A percentile compares a stretch with the other conserved stretches of the same genome.
phyloP scores from a whole-genome alignment of 2,888 invertebrate genomes.

The Diplazon laetatorius region DNA sequence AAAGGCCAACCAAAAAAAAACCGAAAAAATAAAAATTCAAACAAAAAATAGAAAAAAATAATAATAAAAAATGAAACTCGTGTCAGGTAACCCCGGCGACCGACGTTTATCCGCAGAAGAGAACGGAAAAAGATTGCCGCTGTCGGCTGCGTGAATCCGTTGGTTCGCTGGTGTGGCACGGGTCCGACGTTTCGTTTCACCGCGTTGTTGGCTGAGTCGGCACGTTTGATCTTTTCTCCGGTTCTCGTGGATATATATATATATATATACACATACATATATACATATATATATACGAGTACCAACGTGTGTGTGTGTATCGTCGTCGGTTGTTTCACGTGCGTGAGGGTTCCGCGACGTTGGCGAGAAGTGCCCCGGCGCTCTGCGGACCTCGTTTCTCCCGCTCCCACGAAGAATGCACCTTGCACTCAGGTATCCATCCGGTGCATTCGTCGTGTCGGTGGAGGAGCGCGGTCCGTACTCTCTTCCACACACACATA shows the following conservation, averaged over 20 bases:
- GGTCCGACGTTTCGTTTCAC: constrained; percentile 61
- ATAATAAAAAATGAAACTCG: background rate
- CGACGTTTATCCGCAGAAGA: background rate
- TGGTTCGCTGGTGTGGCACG: constrained; percentile 36
- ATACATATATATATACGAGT: constrained; percentile 21
- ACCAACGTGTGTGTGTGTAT: constrained; percentile 24
- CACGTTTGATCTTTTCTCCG: constrained; percentile 68
- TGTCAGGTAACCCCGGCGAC: constrained; percentile 23
- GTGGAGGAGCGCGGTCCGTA: constrained; percentile 5
- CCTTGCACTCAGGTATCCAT: constrained; percentile 71
- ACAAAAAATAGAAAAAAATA: no score
- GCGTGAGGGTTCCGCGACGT: constrained; percentile 43
- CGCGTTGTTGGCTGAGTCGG: constrained; percentile 66
- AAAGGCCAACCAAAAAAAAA: no score
- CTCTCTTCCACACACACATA: background rate
- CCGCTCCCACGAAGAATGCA: constrained; percentile 72
- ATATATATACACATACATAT: background rate
- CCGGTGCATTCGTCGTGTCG: constrained; percentile 50
- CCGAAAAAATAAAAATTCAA: no score
- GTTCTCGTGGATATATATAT: constrained; percentile 44
- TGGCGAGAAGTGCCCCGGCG: constrained; percentile 47
- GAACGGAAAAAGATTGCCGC: constrained; percentile 37
- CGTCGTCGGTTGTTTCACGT: constrained; percentile 39
- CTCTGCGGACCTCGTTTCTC: constrained; percentile 24
- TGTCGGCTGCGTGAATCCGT: constrained; percentile 37